Percentiles rank a stretch among this genome's conserved stretches.
Evolutionary conservation across 2,888 invertebrate species (phyloP).

Genomic region (Epiblema foenella): DNA sequence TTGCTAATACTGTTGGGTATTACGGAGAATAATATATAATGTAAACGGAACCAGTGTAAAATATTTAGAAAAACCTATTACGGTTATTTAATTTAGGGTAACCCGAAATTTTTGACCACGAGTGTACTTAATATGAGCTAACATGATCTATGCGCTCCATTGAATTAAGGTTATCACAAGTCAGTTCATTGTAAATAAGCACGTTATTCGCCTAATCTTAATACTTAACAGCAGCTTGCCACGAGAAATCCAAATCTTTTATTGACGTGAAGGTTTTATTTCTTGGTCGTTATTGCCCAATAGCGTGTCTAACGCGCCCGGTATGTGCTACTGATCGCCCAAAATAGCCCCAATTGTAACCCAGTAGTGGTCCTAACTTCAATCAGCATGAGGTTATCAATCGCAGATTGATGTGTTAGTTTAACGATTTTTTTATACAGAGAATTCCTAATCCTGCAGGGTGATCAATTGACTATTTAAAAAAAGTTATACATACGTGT

Average conservation of each 20-base stretch:
- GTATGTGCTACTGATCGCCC: slow-evolving; percentile 25
- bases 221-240: slow-evolving; percentile 10
- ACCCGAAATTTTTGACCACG: too few species aligned
- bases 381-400: slow-evolving; percentile 13
- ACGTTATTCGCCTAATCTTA: slow-evolving; percentile 22
- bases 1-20: too few species aligned
- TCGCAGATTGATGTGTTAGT: background rate
- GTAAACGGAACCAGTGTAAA: too few species aligned
- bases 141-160: background rate
- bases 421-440: too few species aligned
- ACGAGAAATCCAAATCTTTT: slow-evolving; percentile 24
- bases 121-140: too few species aligned
- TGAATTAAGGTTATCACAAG: background rate
- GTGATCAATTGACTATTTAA: too few species aligned
- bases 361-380: background rate
- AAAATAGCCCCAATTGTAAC: background rate
- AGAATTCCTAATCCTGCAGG: too few species aligned
- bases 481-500: too few species aligned
- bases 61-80: too few species aligned
- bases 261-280: slow-evolving; percentile 26
- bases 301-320: slow-evolving; percentile 27
- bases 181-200: slow-evolving; percentile 16
- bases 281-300: slow-evolving; percentile 24
- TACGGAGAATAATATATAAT: too few species aligned
- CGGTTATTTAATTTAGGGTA: too few species aligned